Evolutionary conservation across 35 echinoderm and acorn worm genomes (phyloP), one percentile per base, ranked within the genome.

Genomic region (Stichopus chloronotus): DNA sequence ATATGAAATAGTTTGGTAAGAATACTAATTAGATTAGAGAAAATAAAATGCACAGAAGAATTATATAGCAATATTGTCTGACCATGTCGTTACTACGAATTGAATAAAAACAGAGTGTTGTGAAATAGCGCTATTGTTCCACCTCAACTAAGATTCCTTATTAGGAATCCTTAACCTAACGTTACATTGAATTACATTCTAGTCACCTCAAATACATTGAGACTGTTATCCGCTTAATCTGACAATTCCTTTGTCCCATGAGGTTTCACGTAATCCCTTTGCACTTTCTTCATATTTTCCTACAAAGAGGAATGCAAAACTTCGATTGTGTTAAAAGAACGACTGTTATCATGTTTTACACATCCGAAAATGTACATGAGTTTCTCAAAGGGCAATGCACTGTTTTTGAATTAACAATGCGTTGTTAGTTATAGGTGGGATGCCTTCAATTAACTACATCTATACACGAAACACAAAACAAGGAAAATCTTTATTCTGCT

Each of bases 341-440:
- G 1, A 71, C 63, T 71, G 63, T 71, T 71, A 71, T 71, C 63
- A 11, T 71, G n/a, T 13, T 71, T 71, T 71, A 71, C 63, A 13
- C n/a, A 71, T n/a, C 11, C 1, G 63, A 71, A 71, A 71, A 71
- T 71, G 63, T 71, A 71, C 4, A 71, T 71, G n/a, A 71, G n/a
- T 71, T 71, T 71, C n/a, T 71, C 63, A 71, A 71, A 71, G n/a
- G 63, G n/a, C 63, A 71, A 13, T 71, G 63, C n/a, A 71, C 63
- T 13, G 63, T 71, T 71, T 11, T 71, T 71, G 10, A 71, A 71
- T 71, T 71, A 71, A 4, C 63, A 71, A 43, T 1, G 30, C 30
- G 30, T 43, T 43, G 63, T 71, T n/a, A 4, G 63, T 71, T 11
- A 11, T 2, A n/a, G 10, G n/a, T 4, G n/a, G 63, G 10, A 4